Percentiles rank a stretch among this genome's conserved stretches.
Evolutionary conservation across 2,797 vertebrate genomes (phyloP).

Genomic region (Phalanger gymnotis): DNA sequence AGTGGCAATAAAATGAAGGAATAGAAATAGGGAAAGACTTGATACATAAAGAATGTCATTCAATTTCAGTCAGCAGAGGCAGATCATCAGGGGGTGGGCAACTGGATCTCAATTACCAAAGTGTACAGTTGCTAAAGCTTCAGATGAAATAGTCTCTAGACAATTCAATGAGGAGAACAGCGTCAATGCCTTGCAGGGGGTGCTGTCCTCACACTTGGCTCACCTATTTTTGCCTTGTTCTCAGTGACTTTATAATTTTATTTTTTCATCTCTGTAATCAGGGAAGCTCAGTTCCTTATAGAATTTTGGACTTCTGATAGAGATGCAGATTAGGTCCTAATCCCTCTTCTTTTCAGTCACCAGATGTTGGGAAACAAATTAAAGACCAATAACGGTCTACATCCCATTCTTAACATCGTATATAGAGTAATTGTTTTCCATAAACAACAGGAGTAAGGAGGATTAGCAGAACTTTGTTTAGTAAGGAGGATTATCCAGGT

Average conservation of each 20-base stretch:
- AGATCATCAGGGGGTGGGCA: neutral
- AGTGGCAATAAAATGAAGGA: neutral
- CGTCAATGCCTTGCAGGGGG: neutral
- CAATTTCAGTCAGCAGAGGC: neutral
- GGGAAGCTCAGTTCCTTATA: neutral
- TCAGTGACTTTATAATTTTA: neutral
- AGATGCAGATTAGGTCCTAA: neutral
- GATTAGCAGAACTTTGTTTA: neutral
- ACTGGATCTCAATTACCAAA: neutral
- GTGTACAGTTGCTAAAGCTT: neutral
- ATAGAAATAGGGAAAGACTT: neutral
- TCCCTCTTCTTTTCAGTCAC: neutral
- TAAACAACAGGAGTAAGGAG: neutral
- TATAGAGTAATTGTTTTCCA: neutral
- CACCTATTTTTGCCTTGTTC: neutral
- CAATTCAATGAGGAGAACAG: neutral
- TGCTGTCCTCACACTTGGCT: neutral
- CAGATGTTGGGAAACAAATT: neutral
- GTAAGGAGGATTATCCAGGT: neutral
- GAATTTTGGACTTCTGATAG: neutral
- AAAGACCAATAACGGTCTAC: neutral
- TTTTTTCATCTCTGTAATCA: neutral
- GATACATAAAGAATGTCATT: neutral
- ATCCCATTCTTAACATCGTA: neutral
- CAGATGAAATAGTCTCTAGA: neutral